Evolutionary conservation across 2,797 vertebrate genomes (phyloP).

Genomic region (Antrozous pallidus): DNA sequence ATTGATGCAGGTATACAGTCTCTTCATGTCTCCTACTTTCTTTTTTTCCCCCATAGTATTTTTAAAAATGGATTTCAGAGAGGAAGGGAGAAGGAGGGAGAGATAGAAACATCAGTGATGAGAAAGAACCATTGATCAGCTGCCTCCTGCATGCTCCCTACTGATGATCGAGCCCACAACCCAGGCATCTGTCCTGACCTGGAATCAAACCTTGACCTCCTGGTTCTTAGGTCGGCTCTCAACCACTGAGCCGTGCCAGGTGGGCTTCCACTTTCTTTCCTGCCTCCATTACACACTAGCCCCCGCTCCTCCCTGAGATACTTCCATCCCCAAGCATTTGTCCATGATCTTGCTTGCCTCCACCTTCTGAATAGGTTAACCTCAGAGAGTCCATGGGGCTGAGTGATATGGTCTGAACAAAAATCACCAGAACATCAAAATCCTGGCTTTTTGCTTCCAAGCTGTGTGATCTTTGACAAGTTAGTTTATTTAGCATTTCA

Average conservation of each 20-base stretch:
- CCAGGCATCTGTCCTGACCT: no score
- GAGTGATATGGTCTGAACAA: not conserved
- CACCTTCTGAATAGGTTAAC: not conserved
- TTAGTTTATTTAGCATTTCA: not conserved
- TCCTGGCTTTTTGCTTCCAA: not conserved
- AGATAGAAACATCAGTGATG: no score
- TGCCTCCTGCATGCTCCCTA: no score
- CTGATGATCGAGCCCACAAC: no score
- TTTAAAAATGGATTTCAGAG: no score
- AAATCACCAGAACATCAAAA: not conserved
- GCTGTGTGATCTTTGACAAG: not conserved
- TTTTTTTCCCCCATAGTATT: no score
- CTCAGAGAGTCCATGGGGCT: not conserved
- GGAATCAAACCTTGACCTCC: no score
- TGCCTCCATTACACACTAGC: not conserved
- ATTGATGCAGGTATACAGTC: not conserved
- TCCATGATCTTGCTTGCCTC: not conserved
- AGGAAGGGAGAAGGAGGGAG: no score
- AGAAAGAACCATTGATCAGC: no score
- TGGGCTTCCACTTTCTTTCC: not conserved
- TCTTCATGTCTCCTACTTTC: not conserved
- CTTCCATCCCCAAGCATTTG: not conserved
- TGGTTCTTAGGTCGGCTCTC: no score
- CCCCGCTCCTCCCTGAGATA: not conserved
- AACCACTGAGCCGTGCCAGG: no score